Conservation (phyloP, 2,113 vertebrate species). For the Aspiorhynchus laticeps region DNA sequence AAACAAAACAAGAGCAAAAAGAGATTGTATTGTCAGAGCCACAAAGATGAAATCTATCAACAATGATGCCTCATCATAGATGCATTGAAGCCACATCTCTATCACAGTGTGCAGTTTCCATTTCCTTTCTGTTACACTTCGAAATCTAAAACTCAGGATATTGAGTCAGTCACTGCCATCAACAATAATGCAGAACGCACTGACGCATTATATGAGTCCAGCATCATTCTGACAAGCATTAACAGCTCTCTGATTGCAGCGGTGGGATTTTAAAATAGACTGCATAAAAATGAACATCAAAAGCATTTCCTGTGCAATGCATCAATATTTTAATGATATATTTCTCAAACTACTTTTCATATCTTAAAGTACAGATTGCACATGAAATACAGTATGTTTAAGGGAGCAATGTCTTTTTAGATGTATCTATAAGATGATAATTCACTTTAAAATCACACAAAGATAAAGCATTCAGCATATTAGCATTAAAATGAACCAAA, state of each 20-base stretch:
- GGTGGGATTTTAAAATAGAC: background rate
- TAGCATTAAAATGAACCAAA: background rate
- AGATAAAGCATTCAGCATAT: background rate
- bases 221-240: constrained; percentile 19
- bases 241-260: background rate
- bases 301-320: background rate
- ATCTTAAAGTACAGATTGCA: background rate
- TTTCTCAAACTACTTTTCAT: background rate
- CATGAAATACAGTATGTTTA: background rate
- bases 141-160: constrained; percentile 4
- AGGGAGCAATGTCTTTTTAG: background rate
- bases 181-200: constrained; percentile 13
- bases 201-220: constrained; percentile 12
- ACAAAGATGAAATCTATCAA: constrained; percentile 22
- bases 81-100: constrained; percentile 20
- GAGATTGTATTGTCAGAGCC: background rate
- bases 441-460: background rate
- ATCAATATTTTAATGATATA: background rate
- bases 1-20: background rate
- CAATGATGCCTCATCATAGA: constrained; percentile 21
- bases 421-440: background rate
- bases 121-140: background rate
- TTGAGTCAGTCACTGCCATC: background rate
- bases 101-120: constrained; percentile 17
- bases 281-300: background rate